Base-by-base conservation (phyloP, 2,888 invertebrate genomes). In the Diarsia mendica region DNA sequence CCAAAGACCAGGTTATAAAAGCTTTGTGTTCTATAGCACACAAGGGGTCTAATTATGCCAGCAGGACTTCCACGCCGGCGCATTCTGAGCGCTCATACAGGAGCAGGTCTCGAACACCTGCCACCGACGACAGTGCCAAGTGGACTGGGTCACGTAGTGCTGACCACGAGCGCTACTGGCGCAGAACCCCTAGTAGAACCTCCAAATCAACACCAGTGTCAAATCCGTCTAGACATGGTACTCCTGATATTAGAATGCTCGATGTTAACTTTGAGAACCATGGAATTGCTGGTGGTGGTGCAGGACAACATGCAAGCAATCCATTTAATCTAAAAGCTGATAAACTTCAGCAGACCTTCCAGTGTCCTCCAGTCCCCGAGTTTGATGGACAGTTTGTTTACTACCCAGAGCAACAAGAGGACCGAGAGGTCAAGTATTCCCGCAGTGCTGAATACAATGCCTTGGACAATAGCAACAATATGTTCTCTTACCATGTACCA, bases 1-100 rank as follows among this genome's bases (percentile, higher is more conserved):
- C 98, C 61, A 98, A 98, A 93, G 98, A 98, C 89, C 98, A 98
- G 94, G 98, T 98, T 69, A 98, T 98, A 87, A 98, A 98, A 92
- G 98, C 98, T 44, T 95, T 98, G 82, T 97, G 96, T 89, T 93
- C 85, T 85, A 89, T 96, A 79, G 96, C 97, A 82, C 94, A 95
- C 81, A 96, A 96, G 72, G 94, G 93, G 84, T 90, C 91, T 78
- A 92, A 90, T 81, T 94, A 91, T 92, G 91, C 91, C 66, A 95
- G 96, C 89, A 91, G 97, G 88, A 93, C 95, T 86, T 89, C 95
- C 51, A 95, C 96, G 55, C 95, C 96, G 2, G 82, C 91, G 77
- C 93, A 92, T 85, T 95, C 96, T 5, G 95, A 95, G 84, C 91
- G 94, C 61, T 96, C 95, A 33, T 96, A 93, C 82, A 91, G 95